Percentiles rank a stretch among this genome's conserved stretches.
These are phyloP conservation scores for Tetranychus truncatus DNA, from an alignment of 2,888 invertebrate species.

Conservation along the genomic window DNA sequence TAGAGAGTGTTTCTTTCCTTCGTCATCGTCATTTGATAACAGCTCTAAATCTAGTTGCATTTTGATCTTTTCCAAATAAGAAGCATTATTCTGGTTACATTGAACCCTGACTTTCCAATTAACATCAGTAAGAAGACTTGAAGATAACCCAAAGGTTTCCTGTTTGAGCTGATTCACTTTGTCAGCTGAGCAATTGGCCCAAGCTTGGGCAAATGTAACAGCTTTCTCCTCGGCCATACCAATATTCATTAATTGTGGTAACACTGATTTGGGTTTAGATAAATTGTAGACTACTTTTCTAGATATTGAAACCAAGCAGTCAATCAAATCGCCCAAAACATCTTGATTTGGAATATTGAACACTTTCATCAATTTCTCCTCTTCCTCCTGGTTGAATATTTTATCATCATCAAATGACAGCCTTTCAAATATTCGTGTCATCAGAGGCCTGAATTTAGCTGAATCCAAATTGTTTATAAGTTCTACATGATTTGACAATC, in stretches of 20 bases:
- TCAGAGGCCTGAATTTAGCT: not conserved
- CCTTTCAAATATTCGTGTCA: not conserved
- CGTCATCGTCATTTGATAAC: not conserved
- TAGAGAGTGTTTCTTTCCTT: conserved; percentile 10
- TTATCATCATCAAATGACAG: not conserved
- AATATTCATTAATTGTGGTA: conserved; percentile 11
- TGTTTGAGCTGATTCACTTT: conserved; percentile 12
- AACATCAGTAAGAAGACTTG: conserved; percentile 7
- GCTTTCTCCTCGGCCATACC: conserved; percentile 10
- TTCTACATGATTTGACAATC: not conserved
- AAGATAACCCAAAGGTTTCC: conserved; percentile 11
- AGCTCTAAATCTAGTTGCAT: conserved; percentile 15
- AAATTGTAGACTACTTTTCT: not conserved
- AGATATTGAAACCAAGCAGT: not conserved
- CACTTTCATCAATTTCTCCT: not conserved
- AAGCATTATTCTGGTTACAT: not conserved
- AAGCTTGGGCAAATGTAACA: conserved; percentile 9
- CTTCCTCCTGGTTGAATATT: not conserved
- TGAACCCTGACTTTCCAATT: conserved; percentile 15
- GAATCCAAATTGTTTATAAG: not conserved
- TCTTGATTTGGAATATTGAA: not conserved
- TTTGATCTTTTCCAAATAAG: not conserved
- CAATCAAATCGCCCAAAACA: not conserved
- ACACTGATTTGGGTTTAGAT: conserved; percentile 13
- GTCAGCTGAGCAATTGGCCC: not conserved